phyloP scores from a whole-genome alignment of 2,113 vertebrate species.

The Lycocorax pyrrhopterus region DNA sequence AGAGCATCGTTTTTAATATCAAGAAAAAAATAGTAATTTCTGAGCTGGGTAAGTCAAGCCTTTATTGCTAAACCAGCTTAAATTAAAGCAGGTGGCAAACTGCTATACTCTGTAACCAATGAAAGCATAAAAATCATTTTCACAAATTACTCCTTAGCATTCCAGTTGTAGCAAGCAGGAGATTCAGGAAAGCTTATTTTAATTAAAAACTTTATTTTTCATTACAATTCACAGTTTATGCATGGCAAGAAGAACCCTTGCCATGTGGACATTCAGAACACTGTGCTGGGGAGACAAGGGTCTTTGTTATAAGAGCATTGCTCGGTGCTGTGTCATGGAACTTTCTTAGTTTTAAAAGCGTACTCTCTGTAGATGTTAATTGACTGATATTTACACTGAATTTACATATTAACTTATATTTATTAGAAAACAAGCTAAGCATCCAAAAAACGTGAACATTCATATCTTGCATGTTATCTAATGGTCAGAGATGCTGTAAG shows the following conservation, averaged over 20 bases:
- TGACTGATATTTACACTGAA: conserved; percentile 74
- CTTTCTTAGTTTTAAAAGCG: conserved; percentile 70
- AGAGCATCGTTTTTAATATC: background rate
- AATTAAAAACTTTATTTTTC: conserved; percentile 82
- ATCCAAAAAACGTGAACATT: conserved; percentile 72
- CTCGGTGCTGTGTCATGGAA: conserved; percentile 68
- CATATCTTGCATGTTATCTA: conserved; percentile 64
- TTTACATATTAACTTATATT: conserved; percentile 72
- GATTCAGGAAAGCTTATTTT: conserved; percentile 66
- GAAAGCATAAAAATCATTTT: conserved; percentile 4
- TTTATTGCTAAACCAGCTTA: conserved; percentile 49
- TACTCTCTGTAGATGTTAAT: conserved; percentile 72
- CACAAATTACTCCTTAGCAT: conserved; percentile 36
- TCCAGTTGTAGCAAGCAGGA: conserved; percentile 65
- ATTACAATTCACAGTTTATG: conserved; percentile 81
- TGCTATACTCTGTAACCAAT: background rate
- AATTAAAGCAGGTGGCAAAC: conserved; percentile 18
- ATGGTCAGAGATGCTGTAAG: conserved; percentile 58
- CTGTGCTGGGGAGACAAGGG: conserved; percentile 66
- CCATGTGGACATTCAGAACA: conserved; percentile 73
- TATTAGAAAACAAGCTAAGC: conserved; percentile 75
- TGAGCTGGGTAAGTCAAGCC: background rate
- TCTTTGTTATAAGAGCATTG: conserved; percentile 71
- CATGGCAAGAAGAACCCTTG: conserved; percentile 51
- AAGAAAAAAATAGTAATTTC: background rate